These are phyloP conservation scores for Sebastes variabilis DNA, from an alignment of 2,797 vertebrate genomes.

Conservation along the genomic window DNA sequence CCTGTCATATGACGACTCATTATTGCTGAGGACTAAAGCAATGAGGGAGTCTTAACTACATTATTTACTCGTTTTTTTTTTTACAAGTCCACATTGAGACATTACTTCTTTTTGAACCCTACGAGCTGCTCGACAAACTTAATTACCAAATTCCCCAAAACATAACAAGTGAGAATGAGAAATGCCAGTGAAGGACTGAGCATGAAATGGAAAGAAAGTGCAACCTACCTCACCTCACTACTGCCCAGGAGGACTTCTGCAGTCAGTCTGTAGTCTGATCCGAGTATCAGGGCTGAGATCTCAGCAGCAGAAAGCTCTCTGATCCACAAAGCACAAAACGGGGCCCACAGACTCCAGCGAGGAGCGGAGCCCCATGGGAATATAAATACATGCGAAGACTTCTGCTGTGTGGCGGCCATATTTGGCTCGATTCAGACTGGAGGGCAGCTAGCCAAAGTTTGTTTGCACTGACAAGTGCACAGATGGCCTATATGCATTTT, in stretches of 20 bases:
- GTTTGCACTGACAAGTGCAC: conserved; percentile 64
- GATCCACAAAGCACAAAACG: conserved; percentile 24
- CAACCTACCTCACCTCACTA: conserved; percentile 72
- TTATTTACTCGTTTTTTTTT: conserved; percentile 14
- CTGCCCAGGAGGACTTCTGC: conserved; percentile 32
- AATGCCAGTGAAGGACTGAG: conserved; percentile 11
- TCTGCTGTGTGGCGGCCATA: conserved; percentile 25
- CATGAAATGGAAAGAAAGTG: conserved; percentile 22
- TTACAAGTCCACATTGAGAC: conserved; percentile 19
- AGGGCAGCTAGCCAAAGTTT: conserved; percentile 70
- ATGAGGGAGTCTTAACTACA: conserved; percentile 32
- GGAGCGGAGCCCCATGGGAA: conserved; percentile 28
- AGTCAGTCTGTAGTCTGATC: conserved; percentile 21
- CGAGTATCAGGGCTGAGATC: conserved; percentile 7
- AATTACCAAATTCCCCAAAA: conserved; percentile 25
- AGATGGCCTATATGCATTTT: conserved; percentile 74
- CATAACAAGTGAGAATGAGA: conserved; percentile 15
- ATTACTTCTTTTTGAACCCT: conserved; percentile 35
- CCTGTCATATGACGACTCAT: conserved; percentile 46
- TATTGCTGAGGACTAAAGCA: conserved; percentile 44
- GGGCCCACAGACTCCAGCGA: conserved; percentile 25
- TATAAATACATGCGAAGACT: conserved; percentile 52
- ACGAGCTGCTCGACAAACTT: neutral
- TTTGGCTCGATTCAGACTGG: conserved; percentile 41
- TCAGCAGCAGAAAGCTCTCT: neutral